Evolutionary conservation across 2,797 vertebrate genomes (phyloP).

Genomic region (Garrulus glandarius): DNA sequence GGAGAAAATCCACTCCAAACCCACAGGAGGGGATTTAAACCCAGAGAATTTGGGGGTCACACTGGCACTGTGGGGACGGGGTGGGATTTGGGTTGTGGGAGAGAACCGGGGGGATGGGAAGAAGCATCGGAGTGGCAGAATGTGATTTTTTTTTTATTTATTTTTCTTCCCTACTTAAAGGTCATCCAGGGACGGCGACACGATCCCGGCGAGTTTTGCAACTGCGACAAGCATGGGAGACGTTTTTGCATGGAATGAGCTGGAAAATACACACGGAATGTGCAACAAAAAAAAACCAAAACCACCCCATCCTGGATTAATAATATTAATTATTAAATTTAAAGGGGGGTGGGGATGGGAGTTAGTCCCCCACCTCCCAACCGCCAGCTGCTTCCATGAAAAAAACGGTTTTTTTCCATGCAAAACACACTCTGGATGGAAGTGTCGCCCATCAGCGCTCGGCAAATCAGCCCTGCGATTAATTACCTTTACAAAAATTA

Average conservation of each 20-base stretch:
- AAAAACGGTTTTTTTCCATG: background rate
- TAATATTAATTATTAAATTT: background rate
- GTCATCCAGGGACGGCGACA: slow-evolving; percentile 21
- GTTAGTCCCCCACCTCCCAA: background rate
- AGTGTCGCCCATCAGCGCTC: background rate
- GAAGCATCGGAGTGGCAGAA: fast-evolving
- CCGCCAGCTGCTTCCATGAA: background rate
- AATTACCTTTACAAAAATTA: background rate
- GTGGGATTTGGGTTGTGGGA: background rate
- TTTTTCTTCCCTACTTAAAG: background rate
- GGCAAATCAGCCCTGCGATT: background rate
- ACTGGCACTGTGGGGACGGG: fast-evolving
- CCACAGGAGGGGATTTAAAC: background rate
- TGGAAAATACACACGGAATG: background rate
- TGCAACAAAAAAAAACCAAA: background rate
- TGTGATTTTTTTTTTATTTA: background rate
- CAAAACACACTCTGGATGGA: background rate
- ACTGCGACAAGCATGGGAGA: background rate
- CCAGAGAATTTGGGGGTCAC: background rate
- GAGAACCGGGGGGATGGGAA: fast-evolving
- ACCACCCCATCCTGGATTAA: fast-evolving
- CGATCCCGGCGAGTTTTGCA: background rate
- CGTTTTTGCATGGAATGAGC: background rate
- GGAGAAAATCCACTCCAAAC: background rate
- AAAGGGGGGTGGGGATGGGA: background rate